phyloP scores from a whole-genome alignment of 2,113 vertebrate genomes.

The sheep (Ovis aries) region DNA sequence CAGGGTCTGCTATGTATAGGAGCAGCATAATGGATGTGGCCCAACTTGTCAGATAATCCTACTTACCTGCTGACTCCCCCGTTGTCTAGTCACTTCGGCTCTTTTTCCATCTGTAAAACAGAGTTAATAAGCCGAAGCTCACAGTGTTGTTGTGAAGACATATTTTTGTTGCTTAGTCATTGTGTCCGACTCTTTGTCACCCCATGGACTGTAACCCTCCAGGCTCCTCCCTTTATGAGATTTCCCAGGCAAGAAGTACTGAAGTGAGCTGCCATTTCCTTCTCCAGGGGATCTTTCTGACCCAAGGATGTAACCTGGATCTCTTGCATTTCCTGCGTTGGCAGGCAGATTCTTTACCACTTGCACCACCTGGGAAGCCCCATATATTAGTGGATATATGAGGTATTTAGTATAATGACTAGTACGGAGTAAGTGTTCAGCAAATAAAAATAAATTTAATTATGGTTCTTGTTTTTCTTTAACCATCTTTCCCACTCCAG shows the following conservation, averaged over 20 bases:
- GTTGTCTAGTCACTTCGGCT: too few relatives aligned
- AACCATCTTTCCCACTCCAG: neutral
- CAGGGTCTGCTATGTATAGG: neutral
- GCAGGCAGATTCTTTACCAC: neutral
- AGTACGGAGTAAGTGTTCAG: neutral
- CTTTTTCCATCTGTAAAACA: neutral
- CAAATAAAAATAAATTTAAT: neutral
- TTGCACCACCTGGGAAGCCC: neutral
- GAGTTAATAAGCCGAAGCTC: neutral
- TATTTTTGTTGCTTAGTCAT: neutral
- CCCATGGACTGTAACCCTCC: neutral
- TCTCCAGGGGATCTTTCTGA: neutral
- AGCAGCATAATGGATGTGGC: neutral
- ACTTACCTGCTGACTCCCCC: neutral
- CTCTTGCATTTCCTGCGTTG: rapidly evolving
- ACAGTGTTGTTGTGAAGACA: neutral
- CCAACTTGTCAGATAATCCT: neutral
- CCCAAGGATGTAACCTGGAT: neutral
- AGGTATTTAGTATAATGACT: neutral
- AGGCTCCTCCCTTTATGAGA: neutral
- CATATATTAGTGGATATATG: neutral
- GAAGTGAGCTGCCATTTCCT: neutral
- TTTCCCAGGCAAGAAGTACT: neutral
- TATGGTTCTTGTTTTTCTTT: neutral
- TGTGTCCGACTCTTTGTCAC: neutral